phyloP scores from a whole-genome alignment of 1,140 invertebrate species.

The Zaprionus ornatus region DNA sequence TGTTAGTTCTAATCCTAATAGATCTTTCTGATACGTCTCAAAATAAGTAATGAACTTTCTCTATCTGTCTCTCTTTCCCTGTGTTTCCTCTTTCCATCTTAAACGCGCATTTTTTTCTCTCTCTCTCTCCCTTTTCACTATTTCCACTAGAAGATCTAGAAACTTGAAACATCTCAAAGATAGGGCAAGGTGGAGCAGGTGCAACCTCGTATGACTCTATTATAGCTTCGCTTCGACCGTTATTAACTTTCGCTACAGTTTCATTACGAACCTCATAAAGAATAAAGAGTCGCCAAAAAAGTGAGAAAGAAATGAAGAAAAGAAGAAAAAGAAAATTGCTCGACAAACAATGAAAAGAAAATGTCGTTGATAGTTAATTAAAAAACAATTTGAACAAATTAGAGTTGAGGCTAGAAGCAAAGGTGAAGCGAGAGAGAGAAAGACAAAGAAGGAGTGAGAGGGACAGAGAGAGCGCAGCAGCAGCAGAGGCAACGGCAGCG shows the following conservation, averaged over 20 bases:
- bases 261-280: conserved; percentile 55
- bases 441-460: conserved; percentile 3
- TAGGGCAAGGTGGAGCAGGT: neutral
- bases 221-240: neutral
- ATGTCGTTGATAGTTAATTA: conserved; percentile 81
- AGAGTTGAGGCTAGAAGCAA: conserved; percentile 67
- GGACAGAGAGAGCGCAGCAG: conserved; percentile 40
- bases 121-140: no score
- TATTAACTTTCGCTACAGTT: conserved; percentile 72
- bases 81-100: no score
- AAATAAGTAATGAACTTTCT: no score
- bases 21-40: no score
- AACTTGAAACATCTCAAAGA: neutral
- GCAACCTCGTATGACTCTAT: neutral
- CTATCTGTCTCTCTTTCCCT: no score
- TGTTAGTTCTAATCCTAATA: no score
- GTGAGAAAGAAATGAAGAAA: conserved; percentile 17
- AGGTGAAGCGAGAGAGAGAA: conserved; percentile 3
- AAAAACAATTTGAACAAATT: conserved; percentile 82
- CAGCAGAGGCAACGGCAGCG: neutral
- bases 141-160: neutral
- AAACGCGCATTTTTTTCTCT: no score
- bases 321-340: conserved; percentile 14
- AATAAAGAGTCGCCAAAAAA: conserved; percentile 17
- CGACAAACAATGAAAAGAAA: conserved; percentile 76